Percentiles rank a stretch among this genome's conserved stretches.
Evolutionary conservation across 2,797 vertebrate species (phyloP).

Genomic region (Linurgus olivaceus): DNA sequence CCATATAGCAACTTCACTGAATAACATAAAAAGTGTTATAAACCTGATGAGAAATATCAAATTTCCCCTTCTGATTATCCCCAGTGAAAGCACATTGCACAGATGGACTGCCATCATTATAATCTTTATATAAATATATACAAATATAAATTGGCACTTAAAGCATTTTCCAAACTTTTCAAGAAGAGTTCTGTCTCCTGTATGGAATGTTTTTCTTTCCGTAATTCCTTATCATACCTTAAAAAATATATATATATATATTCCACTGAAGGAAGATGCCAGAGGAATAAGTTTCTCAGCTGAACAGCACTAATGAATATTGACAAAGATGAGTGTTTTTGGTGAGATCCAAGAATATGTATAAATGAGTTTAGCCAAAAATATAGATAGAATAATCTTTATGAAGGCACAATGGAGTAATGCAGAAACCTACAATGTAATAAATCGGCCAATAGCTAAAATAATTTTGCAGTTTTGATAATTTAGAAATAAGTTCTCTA

Average conservation of each 20-base stretch:
- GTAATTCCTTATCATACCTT: not conserved
- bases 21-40: accelerated
- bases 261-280: not conserved
- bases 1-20: not conserved
- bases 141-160: not conserved
- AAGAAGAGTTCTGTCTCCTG: not conserved
- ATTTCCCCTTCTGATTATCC: not conserved
- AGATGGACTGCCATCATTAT: not conserved
- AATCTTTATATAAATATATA: not conserved
- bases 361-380: not conserved
- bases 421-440: not conserved
- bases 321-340: not conserved
- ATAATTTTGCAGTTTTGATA: not conserved
- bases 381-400: not conserved
- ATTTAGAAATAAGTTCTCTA: not conserved
- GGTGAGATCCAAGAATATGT: not conserved
- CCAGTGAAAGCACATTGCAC: not conserved
- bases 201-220: not conserved
- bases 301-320: not conserved
- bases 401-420: not conserved
- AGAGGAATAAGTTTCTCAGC: not conserved
- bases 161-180: not conserved
- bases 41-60: not conserved
- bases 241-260: too few relatives aligned
- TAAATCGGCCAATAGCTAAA: not conserved